Evolutionary conservation across 2,888 invertebrate genomes (phyloP).

Genomic region (Caenorhabditis auriculariae): DNA sequence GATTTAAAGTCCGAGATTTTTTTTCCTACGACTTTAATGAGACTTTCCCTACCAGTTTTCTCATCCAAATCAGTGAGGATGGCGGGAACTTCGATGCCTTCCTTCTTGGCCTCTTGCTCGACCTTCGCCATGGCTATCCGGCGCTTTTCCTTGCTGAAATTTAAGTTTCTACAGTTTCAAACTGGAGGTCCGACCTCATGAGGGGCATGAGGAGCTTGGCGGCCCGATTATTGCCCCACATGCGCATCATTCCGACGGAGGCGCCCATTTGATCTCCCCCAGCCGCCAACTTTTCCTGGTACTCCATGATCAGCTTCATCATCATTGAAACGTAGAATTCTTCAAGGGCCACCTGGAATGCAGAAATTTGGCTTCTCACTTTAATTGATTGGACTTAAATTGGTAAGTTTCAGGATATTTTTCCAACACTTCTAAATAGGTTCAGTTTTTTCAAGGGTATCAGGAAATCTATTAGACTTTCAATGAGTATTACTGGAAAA

Average conservation of each 20-base stretch:
- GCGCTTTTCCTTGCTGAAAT: slow-evolving; percentile 53
- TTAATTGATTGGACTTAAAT: slow-evolving; percentile 1
- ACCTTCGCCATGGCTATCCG: slow-evolving; percentile 59
- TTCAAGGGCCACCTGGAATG: slow-evolving; percentile 55
- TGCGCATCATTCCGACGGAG: slow-evolving; percentile 62
- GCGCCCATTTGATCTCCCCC: slow-evolving; percentile 54
- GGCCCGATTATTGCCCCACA: slow-evolving; percentile 60
- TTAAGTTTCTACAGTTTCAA: neutral
- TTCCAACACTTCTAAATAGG: neutral
- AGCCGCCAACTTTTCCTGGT: slow-evolving; percentile 59
- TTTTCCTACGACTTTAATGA: neutral
- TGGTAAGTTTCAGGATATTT: neutral
- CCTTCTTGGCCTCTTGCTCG: slow-evolving; percentile 61
- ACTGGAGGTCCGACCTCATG: slow-evolving; percentile 29
- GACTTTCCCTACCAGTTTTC: slow-evolving; percentile 30
- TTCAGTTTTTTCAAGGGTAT: neutral
- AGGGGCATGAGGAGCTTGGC: slow-evolving; percentile 61
- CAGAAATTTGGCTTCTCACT: no score
- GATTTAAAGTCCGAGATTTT: neutral
- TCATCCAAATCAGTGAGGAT: slow-evolving; percentile 58
- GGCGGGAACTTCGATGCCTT: slow-evolving; percentile 57
- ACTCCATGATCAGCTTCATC: slow-evolving; percentile 61
- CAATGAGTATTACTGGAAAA: no score
- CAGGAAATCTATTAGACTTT: neutral
- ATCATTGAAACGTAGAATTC: slow-evolving; percentile 60